Evolutionary conservation across 1,140 invertebrate species (phyloP).

Genomic region (Drosophila pruinosa): DNA sequence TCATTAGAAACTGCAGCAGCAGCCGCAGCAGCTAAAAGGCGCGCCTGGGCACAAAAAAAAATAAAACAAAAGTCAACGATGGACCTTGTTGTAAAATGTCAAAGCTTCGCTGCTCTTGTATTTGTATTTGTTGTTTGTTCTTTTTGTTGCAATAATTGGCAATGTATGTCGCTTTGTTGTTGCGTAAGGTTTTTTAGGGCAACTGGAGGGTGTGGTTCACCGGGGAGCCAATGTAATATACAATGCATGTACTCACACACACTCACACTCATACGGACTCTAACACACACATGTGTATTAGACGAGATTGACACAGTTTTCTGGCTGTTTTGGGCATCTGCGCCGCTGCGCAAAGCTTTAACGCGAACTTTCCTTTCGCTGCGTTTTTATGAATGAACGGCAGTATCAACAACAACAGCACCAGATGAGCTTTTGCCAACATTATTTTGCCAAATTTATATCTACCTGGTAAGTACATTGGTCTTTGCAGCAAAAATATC

Average conservation of each 20-base stretch:
- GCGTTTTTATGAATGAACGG: slow-evolving; percentile 73
- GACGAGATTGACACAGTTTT: slow-evolving; percentile 60
- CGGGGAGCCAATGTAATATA: slow-evolving; percentile 45
- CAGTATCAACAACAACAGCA: slow-evolving; percentile 27
- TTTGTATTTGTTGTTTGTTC: slow-evolving; percentile 17
- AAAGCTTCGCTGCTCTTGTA: slow-evolving; percentile 38
- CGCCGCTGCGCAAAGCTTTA: slow-evolving; percentile 55
- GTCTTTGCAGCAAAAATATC: too few relatives aligned
- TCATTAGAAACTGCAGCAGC: slow-evolving; percentile 51
- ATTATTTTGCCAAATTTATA: too few relatives aligned
- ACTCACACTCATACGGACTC: too few relatives aligned
- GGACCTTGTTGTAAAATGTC: slow-evolving; percentile 36
- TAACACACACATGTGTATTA: slow-evolving; percentile 26
- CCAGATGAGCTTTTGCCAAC: slow-evolving; percentile 31
- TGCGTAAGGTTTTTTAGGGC: slow-evolving; percentile 79
- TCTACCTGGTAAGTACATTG: too few relatives aligned
- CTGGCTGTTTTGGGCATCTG: slow-evolving; percentile 46
- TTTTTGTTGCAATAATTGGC: slow-evolving; percentile 53
- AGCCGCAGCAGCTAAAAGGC: slow-evolving; percentile 34
- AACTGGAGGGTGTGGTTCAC: slow-evolving; percentile 77
- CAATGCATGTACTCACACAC: slow-evolving; percentile 20
- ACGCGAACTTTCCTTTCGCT: slow-evolving; percentile 28
- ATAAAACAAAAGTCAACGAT: slow-evolving; percentile 16
- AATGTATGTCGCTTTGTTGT: slow-evolving; percentile 62
- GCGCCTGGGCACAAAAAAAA: slow-evolving; percentile 12